Evolutionary conservation across 2,113 vertebrate genomes (phyloP).

Genomic region (Brachyistius frenatus): DNA sequence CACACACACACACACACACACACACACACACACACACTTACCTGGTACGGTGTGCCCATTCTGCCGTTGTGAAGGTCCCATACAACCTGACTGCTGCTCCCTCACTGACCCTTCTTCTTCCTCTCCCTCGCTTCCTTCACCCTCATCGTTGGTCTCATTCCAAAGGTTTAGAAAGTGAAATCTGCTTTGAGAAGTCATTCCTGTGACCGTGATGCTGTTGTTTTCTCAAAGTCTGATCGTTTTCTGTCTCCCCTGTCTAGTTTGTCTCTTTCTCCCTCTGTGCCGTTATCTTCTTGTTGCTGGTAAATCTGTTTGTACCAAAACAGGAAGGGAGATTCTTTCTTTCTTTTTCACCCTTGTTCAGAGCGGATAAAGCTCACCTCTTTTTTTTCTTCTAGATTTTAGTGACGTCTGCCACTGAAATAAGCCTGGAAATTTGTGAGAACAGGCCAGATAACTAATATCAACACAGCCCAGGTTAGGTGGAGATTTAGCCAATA

Average conservation of each 20-base stretch:
- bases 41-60: slow-evolving; percentile 57
- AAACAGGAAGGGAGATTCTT: slow-evolving; percentile 63
- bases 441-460: background rate
- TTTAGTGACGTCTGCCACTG: background rate
- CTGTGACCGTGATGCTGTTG: background rate
- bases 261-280: slow-evolving; percentile 16
- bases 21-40: slow-evolving; percentile 53
- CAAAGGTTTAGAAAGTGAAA: slow-evolving; percentile 82
- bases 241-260: slow-evolving; percentile 9
- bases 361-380: background rate
- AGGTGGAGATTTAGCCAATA: background rate
- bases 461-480: background rate
- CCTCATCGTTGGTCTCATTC: slow-evolving; percentile 55
- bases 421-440: background rate
- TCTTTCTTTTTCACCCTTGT: background rate
- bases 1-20: slow-evolving; percentile 18
- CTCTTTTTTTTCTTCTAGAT: background rate
- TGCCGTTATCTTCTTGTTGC: slow-evolving; percentile 36
- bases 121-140: slow-evolving; percentile 28
- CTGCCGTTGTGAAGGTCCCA: slow-evolving; percentile 26
- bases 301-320: slow-evolving; percentile 77
- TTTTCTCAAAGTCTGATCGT: background rate
- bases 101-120: slow-evolving; percentile 17
- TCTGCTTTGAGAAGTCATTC: slow-evolving; percentile 65
- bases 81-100: slow-evolving; percentile 37